Evolutionary conservation across 2,113 vertebrate species (phyloP).

Genomic region (Paratilapia polleni): DNA sequence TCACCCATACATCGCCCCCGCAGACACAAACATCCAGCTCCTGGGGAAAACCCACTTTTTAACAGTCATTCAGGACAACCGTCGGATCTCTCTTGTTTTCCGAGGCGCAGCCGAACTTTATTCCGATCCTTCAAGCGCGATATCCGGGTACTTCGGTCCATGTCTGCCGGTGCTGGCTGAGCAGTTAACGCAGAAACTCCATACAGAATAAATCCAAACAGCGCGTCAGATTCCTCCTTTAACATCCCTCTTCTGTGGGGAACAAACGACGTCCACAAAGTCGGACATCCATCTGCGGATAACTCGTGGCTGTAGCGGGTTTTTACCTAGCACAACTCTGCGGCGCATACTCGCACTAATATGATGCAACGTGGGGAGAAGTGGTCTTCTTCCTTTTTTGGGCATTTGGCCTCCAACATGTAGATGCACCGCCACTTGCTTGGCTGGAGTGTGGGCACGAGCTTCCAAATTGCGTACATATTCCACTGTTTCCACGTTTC

Average conservation of each 20-base stretch:
- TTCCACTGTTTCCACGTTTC: neutral
- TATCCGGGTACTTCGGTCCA: neutral
- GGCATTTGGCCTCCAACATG: accelerated
- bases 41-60: neutral
- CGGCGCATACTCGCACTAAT: neutral
- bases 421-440: neutral
- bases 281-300: accelerated
- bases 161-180: neutral
- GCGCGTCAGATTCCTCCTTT: accelerated
- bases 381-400: neutral
- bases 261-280: neutral
- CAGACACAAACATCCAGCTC: neutral
- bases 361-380: neutral
- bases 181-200: neutral
- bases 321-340: no score
- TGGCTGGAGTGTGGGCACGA: neutral
- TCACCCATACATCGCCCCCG: neutral
- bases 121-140: neutral
- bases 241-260: neutral
- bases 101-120: neutral
- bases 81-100: accelerated
- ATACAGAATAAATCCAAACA: neutral
- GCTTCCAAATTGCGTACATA: neutral
- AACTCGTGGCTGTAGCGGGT: neutral
- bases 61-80: accelerated